phyloP scores from a whole-genome alignment of 2,888 invertebrate genomes.

The Hedya salicella region DNA sequence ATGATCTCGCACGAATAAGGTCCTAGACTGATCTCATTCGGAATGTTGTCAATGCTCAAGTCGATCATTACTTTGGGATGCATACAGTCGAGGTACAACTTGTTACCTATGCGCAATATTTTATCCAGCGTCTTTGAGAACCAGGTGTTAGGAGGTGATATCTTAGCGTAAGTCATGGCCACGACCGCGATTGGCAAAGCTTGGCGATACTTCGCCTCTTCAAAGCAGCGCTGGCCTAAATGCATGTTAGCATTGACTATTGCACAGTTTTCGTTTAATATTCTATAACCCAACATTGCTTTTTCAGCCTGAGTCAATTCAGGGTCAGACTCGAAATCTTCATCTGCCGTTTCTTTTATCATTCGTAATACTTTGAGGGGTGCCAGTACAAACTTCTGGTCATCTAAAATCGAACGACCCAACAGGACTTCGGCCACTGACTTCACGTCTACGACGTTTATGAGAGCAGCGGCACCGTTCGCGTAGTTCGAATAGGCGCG shows the following conservation, averaged over 20 bases:
- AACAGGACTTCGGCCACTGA: slow-evolving; percentile 80
- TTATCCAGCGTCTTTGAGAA: slow-evolving; percentile 85
- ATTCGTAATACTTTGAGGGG: slow-evolving; percentile 79
- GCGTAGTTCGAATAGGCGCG: slow-evolving; percentile 79
- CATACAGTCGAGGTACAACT: slow-evolving; percentile 82
- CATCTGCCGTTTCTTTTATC: slow-evolving; percentile 71
- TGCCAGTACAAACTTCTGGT: slow-evolving; percentile 79
- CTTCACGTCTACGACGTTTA: slow-evolving; percentile 81
- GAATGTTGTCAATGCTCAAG: slow-evolving; percentile 82
- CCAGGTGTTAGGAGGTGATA: slow-evolving; percentile 87
- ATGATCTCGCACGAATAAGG: slow-evolving; percentile 85
- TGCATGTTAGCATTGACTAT: slow-evolving; percentile 85
- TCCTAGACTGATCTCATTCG: slow-evolving; percentile 83
- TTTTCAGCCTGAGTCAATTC: slow-evolving; percentile 78
- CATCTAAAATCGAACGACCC: slow-evolving; percentile 75
- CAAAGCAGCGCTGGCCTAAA: slow-evolving; percentile 85
- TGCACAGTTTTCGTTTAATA: slow-evolving; percentile 83
- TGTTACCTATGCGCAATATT: slow-evolving; percentile 84
- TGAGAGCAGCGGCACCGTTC: slow-evolving; percentile 83
- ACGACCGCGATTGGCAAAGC: slow-evolving; percentile 85
- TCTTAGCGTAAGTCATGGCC: slow-evolving; percentile 87
- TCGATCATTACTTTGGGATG: slow-evolving; percentile 79
- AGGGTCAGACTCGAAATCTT: slow-evolving; percentile 78
- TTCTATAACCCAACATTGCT: slow-evolving; percentile 83
- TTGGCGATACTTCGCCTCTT: slow-evolving; percentile 84